Evolutionary conservation across 2,113 vertebrate species (phyloP), one percentile per base, ranked within the genome.

Genomic region (Malurus cyaneus): DNA sequence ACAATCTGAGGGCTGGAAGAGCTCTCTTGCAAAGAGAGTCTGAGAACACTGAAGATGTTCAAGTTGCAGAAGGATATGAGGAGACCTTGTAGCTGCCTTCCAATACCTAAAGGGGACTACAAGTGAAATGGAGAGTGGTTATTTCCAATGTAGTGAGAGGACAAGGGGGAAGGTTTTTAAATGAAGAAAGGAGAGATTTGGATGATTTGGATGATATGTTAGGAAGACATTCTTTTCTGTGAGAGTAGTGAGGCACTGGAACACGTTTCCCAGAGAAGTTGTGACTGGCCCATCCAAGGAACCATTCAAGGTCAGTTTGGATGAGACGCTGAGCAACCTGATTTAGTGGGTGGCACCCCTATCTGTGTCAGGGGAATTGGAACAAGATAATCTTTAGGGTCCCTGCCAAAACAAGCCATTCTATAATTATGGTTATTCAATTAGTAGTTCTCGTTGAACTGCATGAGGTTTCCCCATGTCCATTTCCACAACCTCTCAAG

Each of bases 1-100:
- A 59, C 42, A 31, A 42, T 49, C 25, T 9, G 11, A 42, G 13
- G 31, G 2, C 41, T 64, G 20, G 17, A 71, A 1, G 25, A 49
- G 24, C 9, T 32, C 6, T 32, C 7, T n/a, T 85, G 9, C 0
- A 0, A 41, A 47, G 29, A 65, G 4, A 32, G 20, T 6, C 12
- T 8, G 17, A 50, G 52, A 42, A 15, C 41, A 19, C 6, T 34
- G 29, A 12, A 24, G 18, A 46, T 41, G 6, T 41, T 62, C 19
- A 62, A 1, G 10, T 39, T n/a, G 47, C 12, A 24, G n/a, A 62
- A 49, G 19, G 12, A 16, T 46, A 29, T 62, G n/a, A 79, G 56
- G 8, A 49, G 6, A 62, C 13, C 5, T 70, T 54, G 34, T 14
- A 79, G 29, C 19, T 56, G 20, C 24, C 24, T 56, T 79, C 14